Conservation (phyloP, 23 tunicate species). For the Aplidium turbinatum region DNA sequence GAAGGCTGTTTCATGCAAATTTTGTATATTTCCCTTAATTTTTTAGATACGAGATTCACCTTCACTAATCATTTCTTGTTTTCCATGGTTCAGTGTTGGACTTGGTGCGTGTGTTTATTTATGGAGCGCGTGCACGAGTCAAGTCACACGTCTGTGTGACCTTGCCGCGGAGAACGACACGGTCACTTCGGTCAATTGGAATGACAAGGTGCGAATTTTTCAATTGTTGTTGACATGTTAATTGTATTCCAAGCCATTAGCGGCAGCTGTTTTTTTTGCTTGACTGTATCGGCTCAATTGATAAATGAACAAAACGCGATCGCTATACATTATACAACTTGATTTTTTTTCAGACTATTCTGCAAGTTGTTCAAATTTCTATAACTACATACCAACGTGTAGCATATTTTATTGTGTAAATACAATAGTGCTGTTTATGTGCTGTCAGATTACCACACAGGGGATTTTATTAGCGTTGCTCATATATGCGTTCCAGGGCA, state of each 20-base stretch:
- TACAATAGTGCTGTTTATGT: not conserved
- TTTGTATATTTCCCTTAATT: too few relatives aligned
- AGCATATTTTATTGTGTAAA: not conserved
- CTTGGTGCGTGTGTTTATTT: constrained; percentile 89
- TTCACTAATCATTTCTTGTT: too few relatives aligned
- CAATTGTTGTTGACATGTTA: too few relatives aligned
- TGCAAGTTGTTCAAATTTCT: too few relatives aligned
- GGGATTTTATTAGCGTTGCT: not conserved
- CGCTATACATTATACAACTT: too few relatives aligned
- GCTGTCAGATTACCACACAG: not conserved
- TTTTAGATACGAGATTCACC: too few relatives aligned
- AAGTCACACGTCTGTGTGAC: constrained; percentile 92
- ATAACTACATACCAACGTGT: not conserved
- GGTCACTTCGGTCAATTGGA: constrained; percentile 91
- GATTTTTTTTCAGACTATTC: too few relatives aligned
- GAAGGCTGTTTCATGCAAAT: too few relatives aligned
- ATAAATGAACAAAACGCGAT: too few relatives aligned
- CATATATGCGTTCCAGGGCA: constrained; percentile 87
- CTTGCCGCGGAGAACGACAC: constrained; percentile 74
- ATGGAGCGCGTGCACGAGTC: constrained; percentile 97
- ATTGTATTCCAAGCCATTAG: too few relatives aligned
- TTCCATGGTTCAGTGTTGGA: constrained; percentile 64
- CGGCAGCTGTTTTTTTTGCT: too few relatives aligned
- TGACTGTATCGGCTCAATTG: too few relatives aligned
- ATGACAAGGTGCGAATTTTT: constrained; percentile 82